Conservation (phyloP, 2,113 vertebrate species). For the Phocoena phocoena region DNA sequence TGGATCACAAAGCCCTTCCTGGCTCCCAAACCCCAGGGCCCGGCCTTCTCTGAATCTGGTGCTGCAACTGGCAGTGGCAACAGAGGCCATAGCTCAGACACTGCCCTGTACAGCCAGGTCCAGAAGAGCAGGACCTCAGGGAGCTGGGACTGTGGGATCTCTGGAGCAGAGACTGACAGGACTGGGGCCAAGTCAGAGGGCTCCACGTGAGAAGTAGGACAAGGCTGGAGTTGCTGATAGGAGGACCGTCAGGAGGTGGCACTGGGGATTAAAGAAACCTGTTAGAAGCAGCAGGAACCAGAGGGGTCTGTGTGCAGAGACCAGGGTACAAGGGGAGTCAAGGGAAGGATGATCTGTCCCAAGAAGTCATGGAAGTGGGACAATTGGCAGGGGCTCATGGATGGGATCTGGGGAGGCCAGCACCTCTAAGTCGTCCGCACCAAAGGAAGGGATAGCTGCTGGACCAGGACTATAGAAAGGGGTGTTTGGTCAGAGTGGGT, state of each 20-base stretch:
- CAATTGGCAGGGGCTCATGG: neutral
- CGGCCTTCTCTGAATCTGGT: slow-evolving; percentile 51
- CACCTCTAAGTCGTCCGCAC: neutral
- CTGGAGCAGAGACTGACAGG: neutral
- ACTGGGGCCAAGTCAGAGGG: slow-evolving; percentile 53
- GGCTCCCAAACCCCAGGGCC: slow-evolving; percentile 89
- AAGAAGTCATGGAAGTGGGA: neutral
- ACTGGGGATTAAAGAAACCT: neutral
- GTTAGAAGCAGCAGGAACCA: neutral
- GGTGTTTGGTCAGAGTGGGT: neutral
- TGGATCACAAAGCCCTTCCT: slow-evolving; percentile 87
- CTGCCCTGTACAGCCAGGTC: slow-evolving; percentile 89
- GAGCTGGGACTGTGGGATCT: slow-evolving; percentile 70
- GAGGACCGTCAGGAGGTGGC: neutral
- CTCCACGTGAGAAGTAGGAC: slow-evolving; percentile 79
- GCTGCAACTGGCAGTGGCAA: slow-evolving; percentile 76
- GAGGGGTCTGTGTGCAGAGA: neutral
- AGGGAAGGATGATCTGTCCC: neutral
- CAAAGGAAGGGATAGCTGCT: neutral
- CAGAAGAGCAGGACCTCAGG: slow-evolving; percentile 77
- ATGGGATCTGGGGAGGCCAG: neutral
- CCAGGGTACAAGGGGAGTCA: neutral
- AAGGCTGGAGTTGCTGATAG: slow-evolving; percentile 39
- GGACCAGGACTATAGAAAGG: neutral
- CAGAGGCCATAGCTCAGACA: slow-evolving; percentile 67